Evolutionary conservation across 1,140 invertebrate genomes (phyloP), one percentile per base, ranked within the genome.

Genomic region (Drosophila tsacasi): DNA sequence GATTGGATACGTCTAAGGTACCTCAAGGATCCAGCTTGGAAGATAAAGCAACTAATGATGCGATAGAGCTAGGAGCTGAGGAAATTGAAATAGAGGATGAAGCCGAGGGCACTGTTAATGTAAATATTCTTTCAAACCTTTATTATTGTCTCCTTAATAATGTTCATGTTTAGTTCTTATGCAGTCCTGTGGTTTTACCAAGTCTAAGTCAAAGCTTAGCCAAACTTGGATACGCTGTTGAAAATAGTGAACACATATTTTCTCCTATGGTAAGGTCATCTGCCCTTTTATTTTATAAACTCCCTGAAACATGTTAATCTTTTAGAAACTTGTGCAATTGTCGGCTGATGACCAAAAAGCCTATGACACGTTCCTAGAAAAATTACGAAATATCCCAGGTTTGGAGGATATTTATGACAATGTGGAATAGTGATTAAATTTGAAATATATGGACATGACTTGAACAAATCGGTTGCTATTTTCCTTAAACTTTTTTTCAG

Each of bases 31-130:
- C 86, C 17, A 92, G 79, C 57, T 44, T 93, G 19, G 81, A 95
- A 32, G 95, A 96, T 76, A 80, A 89, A 42, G 95, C 94, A 15
- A 94, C 94, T 12, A 95, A 96, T 32, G 94, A 95, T 93, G 96
- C 95, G 0, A 96, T 96, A 71, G 92, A 94, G 68, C 82, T 93
- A 44, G 95, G 94, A 5, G 95, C 95, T 3, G 95, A 96, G 84
- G 95, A 96, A 59, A 95, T 96, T 3, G 92, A 94, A 91, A 39
- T 94, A 40, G 74, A 94, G 25, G 85, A 94, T 12, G 81, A 93
- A 25, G 83, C 93, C 35, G 76, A 64, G 37, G 92, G 93, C 68
- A 75, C 61, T 54, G 83, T 94, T 0, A 90, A 93, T 90, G 94
- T 94, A 92, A 65, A 57, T 93, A 39, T 57, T 10, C 15, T 13